A percentile compares a stretch with the other conserved stretches of the same genome.
Evolutionary conservation across 2,797 vertebrate genomes (phyloP).

Genomic region (Pygocentrus nattereri): DNA sequence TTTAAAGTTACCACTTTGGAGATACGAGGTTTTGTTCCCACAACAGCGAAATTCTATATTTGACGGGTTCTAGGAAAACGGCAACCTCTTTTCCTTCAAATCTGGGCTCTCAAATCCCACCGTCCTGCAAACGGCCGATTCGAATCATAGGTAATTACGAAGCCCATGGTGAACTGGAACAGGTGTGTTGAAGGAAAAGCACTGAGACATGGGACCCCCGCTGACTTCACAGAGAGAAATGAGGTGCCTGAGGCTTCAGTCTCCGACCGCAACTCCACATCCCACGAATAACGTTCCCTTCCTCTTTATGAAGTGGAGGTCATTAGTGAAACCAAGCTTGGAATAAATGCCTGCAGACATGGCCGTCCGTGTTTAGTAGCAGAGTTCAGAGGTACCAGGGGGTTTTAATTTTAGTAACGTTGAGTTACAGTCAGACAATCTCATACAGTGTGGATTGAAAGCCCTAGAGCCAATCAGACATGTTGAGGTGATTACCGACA

Average conservation of each 20-base stretch:
- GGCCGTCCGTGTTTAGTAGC: background rate
- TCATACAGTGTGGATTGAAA: background rate
- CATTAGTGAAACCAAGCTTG: slow-evolving; percentile 1
- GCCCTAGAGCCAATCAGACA: background rate
- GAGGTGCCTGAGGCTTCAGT: background rate
- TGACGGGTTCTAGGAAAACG: too few relatives aligned
- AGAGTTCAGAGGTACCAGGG: background rate
- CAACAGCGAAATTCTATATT: too few relatives aligned
- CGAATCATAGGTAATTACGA: background rate
- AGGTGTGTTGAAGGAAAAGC: background rate
- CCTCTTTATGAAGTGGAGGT: background rate
- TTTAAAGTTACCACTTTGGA: too few relatives aligned
- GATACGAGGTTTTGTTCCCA: too few relatives aligned
- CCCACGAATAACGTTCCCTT: background rate
- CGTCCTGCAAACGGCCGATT: background rate
- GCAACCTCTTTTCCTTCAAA: too few relatives aligned
- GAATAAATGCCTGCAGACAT: background rate
- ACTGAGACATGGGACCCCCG: background rate
- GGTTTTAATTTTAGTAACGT: background rate
- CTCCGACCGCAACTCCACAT: background rate
- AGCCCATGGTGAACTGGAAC: background rate
- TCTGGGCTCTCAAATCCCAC: too few relatives aligned
- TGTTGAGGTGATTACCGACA: slow-evolving; percentile 1
- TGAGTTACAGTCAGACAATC: background rate
- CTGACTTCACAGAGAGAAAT: background rate